A percentile compares a stretch with the other conserved stretches of the same genome.
phyloP scores from a whole-genome alignment of 2,113 vertebrate genomes.

The Microcebus griseorufus region DNA sequence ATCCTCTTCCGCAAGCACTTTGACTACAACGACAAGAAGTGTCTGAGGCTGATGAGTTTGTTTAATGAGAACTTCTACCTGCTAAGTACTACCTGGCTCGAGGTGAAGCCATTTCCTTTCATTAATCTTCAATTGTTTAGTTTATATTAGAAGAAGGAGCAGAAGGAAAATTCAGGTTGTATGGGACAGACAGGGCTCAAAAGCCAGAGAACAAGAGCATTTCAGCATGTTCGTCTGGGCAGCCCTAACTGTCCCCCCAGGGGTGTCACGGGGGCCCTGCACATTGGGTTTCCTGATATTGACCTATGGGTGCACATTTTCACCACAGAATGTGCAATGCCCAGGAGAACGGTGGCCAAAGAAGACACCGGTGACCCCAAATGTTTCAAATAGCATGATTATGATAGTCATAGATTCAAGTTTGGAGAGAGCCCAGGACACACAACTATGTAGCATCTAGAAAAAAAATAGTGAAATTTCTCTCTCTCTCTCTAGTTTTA shows the following conservation, averaged over 20 bases:
- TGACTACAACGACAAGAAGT: conserved; percentile 80
- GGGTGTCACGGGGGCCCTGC: rapidly evolving
- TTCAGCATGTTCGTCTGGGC: background rate
- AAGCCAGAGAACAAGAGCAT: background rate
- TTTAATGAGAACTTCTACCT: conserved; percentile 68
- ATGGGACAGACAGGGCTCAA: background rate
- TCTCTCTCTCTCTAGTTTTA: conserved; percentile 40
- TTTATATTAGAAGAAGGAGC: background rate
- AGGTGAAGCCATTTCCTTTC: conserved; percentile 35
- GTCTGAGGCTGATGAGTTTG: conserved; percentile 44
- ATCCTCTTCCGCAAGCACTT: conserved; percentile 87
- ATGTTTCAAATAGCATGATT: background rate
- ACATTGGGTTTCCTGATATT: background rate
- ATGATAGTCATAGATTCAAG: background rate
- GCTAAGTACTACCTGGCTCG: conserved; percentile 71
- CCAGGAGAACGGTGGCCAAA: background rate
- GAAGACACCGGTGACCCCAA: background rate
- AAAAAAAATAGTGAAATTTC: background rate
- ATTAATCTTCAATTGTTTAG: no score
- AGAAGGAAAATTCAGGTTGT: no score
- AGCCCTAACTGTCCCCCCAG: rapidly evolving
- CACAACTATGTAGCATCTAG: background rate
- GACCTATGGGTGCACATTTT: background rate
- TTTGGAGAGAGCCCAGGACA: no score
- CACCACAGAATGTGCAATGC: background rate